These are phyloP conservation scores for Papilio helenus DNA, from an alignment of 1,140 invertebrate genomes.

Conservation along the genomic window DNA sequence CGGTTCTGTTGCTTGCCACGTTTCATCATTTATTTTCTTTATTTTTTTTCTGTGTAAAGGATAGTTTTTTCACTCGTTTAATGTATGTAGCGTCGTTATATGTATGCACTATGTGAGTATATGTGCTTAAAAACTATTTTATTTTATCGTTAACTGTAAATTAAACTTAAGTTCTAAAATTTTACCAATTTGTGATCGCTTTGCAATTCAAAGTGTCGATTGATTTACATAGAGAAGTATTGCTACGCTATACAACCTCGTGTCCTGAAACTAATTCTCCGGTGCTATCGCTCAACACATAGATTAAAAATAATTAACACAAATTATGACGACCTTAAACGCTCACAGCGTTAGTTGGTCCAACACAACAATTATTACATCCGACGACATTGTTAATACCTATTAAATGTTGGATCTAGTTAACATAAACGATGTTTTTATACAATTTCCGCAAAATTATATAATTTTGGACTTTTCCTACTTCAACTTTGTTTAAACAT, in stretches of 20 bases:
- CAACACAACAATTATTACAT: constrained; percentile 50
- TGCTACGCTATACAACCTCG: constrained; percentile 49
- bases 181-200: background rate
- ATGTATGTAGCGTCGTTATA: background rate
- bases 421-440: constrained; percentile 42
- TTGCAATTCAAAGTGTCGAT: background rate
- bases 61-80: background rate
- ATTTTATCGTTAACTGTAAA: too few relatives aligned
- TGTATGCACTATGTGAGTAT: too few relatives aligned
- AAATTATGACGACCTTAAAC: constrained; percentile 54
- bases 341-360: background rate
- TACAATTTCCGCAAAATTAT: constrained; percentile 38
- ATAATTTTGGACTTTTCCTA: constrained; percentile 31
- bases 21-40: constrained; percentile 19
- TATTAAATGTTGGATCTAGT: constrained; percentile 49
- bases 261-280: constrained; percentile 39
- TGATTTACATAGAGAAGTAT: background rate
- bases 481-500: background rate
- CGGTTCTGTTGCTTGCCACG: background rate
- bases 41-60: background rate
- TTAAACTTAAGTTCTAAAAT: too few relatives aligned
- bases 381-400: constrained; percentile 48
- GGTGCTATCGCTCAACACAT: constrained; percentile 31
- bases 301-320: constrained; percentile 54
- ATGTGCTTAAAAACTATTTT: too few relatives aligned